These are phyloP conservation scores for Equus przewalskii DNA, from an alignment of 2,113 vertebrate species.

Conservation along the genomic window DNA sequence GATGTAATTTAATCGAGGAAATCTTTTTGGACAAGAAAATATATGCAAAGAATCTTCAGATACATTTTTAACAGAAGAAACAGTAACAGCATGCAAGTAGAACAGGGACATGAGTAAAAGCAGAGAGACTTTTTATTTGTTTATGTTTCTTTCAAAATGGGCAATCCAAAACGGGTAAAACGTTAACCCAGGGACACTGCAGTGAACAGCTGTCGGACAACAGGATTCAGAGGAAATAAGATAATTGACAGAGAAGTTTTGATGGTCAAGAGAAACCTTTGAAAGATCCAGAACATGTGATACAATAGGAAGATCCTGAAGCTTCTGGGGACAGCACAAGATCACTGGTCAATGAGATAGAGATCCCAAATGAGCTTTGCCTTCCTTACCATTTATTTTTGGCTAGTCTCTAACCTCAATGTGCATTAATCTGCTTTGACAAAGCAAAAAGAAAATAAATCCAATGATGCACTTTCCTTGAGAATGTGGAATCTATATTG, in stretches of 20 bases:
- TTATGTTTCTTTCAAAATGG: neutral
- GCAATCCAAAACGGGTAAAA: neutral
- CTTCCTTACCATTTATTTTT: neutral
- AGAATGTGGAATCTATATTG: slow-evolving; percentile 82
- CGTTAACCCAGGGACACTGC: neutral
- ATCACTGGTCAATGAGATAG: neutral
- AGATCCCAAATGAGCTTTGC: neutral
- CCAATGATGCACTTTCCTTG: slow-evolving; percentile 83
- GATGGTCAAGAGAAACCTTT: slow-evolving; percentile 4
- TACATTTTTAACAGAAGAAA: neutral
- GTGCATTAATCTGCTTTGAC: slow-evolving; percentile 85
- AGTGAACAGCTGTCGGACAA: neutral
- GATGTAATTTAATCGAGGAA: neutral
- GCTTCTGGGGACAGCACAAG: neutral
- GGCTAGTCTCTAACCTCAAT: neutral
- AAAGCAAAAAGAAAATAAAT: slow-evolving; percentile 89
- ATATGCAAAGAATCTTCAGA: neutral
- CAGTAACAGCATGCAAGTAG: neutral
- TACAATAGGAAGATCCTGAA: neutral
- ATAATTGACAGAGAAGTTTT: neutral
- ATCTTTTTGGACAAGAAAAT: neutral
- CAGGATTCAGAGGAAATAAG: neutral
- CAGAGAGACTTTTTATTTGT: neutral
- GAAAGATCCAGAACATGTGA: neutral
- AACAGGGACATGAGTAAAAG: neutral